Evolutionary conservation across 1,140 invertebrate genomes (phyloP).

Genomic region (Cryptotermes secundus): DNA sequence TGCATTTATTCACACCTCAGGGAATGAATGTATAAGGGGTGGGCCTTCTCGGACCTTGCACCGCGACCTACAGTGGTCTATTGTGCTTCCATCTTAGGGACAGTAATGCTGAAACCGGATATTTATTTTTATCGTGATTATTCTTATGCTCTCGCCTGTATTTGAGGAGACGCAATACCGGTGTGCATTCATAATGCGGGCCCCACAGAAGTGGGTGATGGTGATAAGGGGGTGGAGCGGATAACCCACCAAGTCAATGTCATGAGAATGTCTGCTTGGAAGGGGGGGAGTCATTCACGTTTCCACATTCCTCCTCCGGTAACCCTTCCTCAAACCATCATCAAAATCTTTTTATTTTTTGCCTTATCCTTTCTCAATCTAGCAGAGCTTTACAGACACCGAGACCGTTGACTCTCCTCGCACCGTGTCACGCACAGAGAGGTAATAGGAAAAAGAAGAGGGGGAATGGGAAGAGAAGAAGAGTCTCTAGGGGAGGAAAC

Average conservation of each 20-base stretch:
- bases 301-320: background rate
- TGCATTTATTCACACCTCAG: too few relatives aligned
- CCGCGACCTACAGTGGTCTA: too few relatives aligned
- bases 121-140: too few relatives aligned
- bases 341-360: background rate
- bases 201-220: background rate
- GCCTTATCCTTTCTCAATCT: background rate
- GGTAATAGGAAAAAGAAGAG: background rate
- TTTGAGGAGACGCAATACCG: background rate
- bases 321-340: background rate
- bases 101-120: too few relatives aligned
- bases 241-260: background rate
- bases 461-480: background rate
- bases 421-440: background rate
- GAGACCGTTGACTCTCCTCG: too few relatives aligned
- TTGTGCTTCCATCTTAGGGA: too few relatives aligned
- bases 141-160: too few relatives aligned
- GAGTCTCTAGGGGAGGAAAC: background rate
- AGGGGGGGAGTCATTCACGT: background rate
- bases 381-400: background rate
- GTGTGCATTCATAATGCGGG: constrained; percentile 13
- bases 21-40: too few relatives aligned
- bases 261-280: background rate
- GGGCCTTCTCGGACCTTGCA: too few relatives aligned
- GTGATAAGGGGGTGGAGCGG: background rate